Conservation (phyloP, 2,113 vertebrate genomes). For the Spizaetus ornatus region DNA sequence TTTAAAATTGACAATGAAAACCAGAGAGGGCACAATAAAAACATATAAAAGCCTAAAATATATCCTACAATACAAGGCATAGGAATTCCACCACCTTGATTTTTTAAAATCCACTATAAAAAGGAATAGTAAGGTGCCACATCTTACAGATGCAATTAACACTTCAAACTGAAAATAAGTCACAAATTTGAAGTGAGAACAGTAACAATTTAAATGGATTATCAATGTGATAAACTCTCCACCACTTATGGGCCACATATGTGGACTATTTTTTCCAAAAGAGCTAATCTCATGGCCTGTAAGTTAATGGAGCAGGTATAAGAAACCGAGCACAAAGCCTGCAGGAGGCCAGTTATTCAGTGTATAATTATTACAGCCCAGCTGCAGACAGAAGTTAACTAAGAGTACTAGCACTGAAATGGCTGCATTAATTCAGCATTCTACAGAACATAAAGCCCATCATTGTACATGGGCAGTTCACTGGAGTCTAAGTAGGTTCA, state of each 20-base stretch:
- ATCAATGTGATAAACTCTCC: neutral
- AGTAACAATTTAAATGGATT: neutral
- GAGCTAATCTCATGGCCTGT: neutral
- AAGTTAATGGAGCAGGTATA: neutral
- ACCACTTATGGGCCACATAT: neutral
- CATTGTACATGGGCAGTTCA: neutral
- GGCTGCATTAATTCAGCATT: neutral
- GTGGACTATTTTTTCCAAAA: neutral
- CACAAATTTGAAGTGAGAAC: neutral
- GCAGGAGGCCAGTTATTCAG: neutral
- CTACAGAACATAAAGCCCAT: neutral
- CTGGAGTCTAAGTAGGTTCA: neutral
- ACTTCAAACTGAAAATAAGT: neutral
- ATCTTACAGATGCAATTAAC: neutral
- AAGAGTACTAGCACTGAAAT: neutral
- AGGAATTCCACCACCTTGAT: neutral
- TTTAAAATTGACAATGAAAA: neutral
- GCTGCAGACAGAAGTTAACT: neutral
- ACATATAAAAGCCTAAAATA: neutral
- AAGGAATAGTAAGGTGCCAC: neutral
- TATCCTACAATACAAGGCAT: neutral
- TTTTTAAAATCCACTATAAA: neutral
- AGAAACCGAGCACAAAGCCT: neutral
- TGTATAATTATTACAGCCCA: neutral
- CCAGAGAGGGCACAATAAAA: neutral